Evolutionary conservation across 2,797 vertebrate species (phyloP).

Genomic region (Darevskia mixta): DNA sequence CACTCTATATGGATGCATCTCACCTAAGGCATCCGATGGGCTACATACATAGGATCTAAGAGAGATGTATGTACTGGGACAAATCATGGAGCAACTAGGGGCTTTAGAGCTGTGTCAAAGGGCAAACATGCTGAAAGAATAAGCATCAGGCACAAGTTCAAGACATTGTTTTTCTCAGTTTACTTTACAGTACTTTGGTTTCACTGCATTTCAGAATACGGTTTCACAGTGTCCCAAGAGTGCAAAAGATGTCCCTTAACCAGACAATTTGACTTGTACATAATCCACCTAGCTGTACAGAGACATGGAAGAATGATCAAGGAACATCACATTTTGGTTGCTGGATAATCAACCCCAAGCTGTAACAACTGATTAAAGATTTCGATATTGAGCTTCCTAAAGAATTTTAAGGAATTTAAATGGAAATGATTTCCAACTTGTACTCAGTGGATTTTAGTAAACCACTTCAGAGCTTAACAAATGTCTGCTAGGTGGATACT

Average conservation of each 20-base stretch:
- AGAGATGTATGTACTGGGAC: not conserved
- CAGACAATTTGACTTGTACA: not conserved
- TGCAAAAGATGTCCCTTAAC: slow-evolving; percentile 9
- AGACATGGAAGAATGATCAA: not conserved
- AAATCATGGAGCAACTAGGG: not conserved
- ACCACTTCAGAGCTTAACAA: not conserved
- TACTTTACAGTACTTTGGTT: slow-evolving; percentile 1
- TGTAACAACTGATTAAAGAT: not conserved
- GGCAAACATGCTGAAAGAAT: not conserved
- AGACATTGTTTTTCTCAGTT: slow-evolving; percentile 2
- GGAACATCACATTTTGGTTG: not conserved
- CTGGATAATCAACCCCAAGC: not conserved
- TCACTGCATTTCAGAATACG: not conserved
- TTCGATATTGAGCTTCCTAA: not conserved
- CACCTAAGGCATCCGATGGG: not conserved
- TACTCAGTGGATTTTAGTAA: not conserved
- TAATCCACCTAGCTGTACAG: slow-evolving; percentile 12
- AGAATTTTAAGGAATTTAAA: not conserved
- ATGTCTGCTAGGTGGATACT: slow-evolving; percentile 10
- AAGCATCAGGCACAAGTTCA: not conserved
- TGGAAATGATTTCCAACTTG: not conserved
- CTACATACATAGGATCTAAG: not conserved
- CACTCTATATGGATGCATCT: not conserved
- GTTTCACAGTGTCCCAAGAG: not conserved
- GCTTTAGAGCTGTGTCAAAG: not conserved